Evolutionary conservation across 2,888 invertebrate genomes (phyloP).

Genomic region (Gymnosoma rotundatum): DNA sequence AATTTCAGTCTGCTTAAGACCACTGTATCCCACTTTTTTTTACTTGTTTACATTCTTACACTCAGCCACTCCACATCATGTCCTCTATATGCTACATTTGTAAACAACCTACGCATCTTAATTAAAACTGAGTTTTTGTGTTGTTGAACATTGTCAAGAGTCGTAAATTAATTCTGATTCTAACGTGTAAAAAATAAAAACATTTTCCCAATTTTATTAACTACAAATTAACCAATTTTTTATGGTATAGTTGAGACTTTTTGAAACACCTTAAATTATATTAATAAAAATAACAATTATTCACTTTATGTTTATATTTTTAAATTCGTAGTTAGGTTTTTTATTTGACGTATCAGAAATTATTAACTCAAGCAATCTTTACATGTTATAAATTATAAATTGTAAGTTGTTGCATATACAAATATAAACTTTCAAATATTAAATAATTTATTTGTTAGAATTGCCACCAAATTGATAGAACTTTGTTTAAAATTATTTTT

Average conservation of each 20-base stretch:
- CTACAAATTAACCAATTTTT: not conserved
- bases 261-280: not conserved
- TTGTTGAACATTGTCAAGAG: constrained; percentile 13
- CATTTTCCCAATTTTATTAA: constrained; percentile 20
- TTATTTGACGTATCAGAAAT: constrained; percentile 12
- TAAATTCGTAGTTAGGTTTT: not conserved
- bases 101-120: constrained; percentile 65
- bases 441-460: constrained; percentile 37
- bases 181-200: constrained; percentile 27
- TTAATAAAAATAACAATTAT: not conserved
- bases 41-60: not conserved
- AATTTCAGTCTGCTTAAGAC: not conserved
- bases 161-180: not conserved
- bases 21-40: not conserved
- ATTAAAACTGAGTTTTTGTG: constrained; percentile 37
- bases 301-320: not conserved
- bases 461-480: constrained; percentile 49
- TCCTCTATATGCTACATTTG: constrained; percentile 43
- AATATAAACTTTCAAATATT: constrained; percentile 6
- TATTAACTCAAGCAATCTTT: not conserved
- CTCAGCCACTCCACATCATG: constrained; percentile 31
- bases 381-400: not conserved
- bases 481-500: constrained; percentile 4
- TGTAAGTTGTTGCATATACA: not conserved
- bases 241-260: not conserved